These are phyloP conservation scores for Etia nguti DNA, from an alignment of 2,113 vertebrate species.

Conservation along the genomic window DNA sequence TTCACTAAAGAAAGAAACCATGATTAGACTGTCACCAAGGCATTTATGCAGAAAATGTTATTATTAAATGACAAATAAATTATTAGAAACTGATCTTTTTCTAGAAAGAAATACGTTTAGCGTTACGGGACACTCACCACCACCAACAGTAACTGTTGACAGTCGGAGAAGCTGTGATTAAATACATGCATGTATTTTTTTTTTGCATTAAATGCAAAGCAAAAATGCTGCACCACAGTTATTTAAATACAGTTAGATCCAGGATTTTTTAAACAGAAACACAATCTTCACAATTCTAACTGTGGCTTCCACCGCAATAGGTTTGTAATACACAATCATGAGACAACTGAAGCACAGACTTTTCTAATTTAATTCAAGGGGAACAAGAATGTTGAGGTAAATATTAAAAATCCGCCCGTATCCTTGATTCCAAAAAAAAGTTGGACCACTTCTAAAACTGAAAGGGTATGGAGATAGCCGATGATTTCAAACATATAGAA, in stretches of 20 bases:
- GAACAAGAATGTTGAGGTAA: neutral
- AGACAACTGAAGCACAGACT: neutral
- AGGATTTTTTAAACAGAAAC: neutral
- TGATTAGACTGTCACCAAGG: constrained; percentile 38
- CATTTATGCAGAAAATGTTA: neutral
- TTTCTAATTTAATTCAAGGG: neutral
- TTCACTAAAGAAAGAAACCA: constrained; percentile 80
- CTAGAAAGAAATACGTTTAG: neutral
- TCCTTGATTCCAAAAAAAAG: neutral
- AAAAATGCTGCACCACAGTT: neutral
- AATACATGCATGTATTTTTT: constrained; percentile 9
- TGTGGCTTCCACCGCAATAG: neutral
- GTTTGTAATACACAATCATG: neutral
- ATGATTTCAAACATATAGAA: neutral
- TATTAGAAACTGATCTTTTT: neutral
- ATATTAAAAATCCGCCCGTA: neutral
- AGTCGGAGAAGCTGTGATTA: constrained; percentile 17
- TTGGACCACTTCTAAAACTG: neutral
- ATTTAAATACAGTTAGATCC: neutral
- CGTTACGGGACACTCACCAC: constrained; percentile 19
- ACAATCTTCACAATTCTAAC: neutral
- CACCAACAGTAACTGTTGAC: constrained; percentile 15
- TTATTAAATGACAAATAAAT: neutral
- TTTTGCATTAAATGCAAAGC: neutral
- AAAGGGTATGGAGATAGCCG: neutral